These are phyloP conservation scores for Stomorhina lunata DNA, from an alignment of 2,888 invertebrate species.

Conservation along the genomic window DNA sequence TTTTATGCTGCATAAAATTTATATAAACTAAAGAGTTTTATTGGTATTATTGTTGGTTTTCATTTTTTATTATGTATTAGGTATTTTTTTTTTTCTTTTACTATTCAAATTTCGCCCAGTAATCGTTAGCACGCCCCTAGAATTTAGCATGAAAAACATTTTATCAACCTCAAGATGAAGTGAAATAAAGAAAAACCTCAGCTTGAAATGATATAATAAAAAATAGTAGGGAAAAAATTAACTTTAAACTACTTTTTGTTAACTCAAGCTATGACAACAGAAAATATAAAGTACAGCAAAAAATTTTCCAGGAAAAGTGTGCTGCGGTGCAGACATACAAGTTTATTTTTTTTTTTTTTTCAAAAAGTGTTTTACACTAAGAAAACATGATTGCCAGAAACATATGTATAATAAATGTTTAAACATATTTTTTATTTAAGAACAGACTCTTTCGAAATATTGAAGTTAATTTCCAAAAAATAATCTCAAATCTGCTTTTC, in stretches of 20 bases:
- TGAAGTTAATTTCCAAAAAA: no score
- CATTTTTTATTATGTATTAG: no score
- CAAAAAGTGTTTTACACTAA: no score
- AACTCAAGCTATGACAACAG: no score
- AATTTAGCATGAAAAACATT: constrained; percentile 29
- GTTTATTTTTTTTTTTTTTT: no score
- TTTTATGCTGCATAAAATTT: constrained; percentile 40
- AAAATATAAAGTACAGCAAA: neutral
- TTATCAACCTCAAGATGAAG: constrained; percentile 15
- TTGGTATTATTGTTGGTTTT: constrained; percentile 12
- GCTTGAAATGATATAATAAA: constrained; percentile 4
- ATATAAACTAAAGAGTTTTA: constrained; percentile 51
- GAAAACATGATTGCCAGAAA: no score
- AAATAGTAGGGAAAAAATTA: neutral
- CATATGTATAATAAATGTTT: no score
- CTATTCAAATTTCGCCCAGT: constrained; percentile 20
- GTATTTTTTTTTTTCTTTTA: neutral
- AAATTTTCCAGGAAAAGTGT: no score
- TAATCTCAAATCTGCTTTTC: no score
- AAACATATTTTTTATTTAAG: no score
- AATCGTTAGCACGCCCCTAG: constrained; percentile 46
- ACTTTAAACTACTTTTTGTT: constrained; percentile 26
- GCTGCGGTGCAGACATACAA: no score
- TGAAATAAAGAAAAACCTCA: neutral
- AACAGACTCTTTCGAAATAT: no score